Percentiles rank a stretch among this genome's conserved stretches.
phyloP scores from a whole-genome alignment of 2,888 invertebrate genomes.

The Bombyx huttoni region DNA sequence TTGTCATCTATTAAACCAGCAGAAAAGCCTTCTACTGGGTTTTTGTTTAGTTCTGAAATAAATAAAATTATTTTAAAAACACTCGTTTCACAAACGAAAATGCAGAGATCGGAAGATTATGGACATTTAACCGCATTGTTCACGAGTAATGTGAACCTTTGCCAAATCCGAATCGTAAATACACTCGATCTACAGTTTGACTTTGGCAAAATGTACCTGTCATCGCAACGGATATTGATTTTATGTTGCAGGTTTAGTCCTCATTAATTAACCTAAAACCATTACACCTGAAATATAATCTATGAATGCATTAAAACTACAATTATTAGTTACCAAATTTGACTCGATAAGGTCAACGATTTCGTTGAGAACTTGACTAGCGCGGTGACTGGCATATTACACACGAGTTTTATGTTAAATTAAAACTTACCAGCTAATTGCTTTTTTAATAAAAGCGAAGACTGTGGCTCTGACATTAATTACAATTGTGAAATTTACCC shows the following conservation, averaged over 20 bases:
- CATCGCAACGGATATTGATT: slow-evolving; percentile 60
- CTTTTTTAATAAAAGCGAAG: slow-evolving; percentile 94
- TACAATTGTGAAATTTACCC: slow-evolving; percentile 84
- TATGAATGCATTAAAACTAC: slow-evolving; percentile 9
- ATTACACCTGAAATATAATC: slow-evolving; percentile 11
- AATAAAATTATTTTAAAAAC: slow-evolving; percentile 4
- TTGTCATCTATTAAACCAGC: slow-evolving; percentile 99
- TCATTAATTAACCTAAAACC: slow-evolving; percentile 11
- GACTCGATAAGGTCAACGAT: slow-evolving; percentile 68
- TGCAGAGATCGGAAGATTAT: neutral
- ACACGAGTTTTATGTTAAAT: slow-evolving; percentile 22
- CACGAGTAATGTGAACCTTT: slow-evolving; percentile 26
- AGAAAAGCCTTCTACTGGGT: slow-evolving; percentile 99
- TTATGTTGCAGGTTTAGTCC: slow-evolving; percentile 24
- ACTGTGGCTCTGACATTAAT: slow-evolving; percentile 97
- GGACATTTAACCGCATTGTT: slow-evolving; percentile 7
- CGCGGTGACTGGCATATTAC: slow-evolving; percentile 24
- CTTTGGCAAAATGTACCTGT: slow-evolving; percentile 46
- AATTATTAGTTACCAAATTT: slow-evolving; percentile 47
- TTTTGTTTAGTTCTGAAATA: slow-evolving; percentile 95
- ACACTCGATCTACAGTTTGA: slow-evolving; percentile 29
- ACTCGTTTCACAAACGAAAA: neutral
- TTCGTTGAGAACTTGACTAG: slow-evolving; percentile 44
- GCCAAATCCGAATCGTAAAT: slow-evolving; percentile 33
- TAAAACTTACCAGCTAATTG: slow-evolving; percentile 90